Base-by-base conservation (phyloP, 2,113 vertebrate genomes). In the Tupaia tana region DNA sequence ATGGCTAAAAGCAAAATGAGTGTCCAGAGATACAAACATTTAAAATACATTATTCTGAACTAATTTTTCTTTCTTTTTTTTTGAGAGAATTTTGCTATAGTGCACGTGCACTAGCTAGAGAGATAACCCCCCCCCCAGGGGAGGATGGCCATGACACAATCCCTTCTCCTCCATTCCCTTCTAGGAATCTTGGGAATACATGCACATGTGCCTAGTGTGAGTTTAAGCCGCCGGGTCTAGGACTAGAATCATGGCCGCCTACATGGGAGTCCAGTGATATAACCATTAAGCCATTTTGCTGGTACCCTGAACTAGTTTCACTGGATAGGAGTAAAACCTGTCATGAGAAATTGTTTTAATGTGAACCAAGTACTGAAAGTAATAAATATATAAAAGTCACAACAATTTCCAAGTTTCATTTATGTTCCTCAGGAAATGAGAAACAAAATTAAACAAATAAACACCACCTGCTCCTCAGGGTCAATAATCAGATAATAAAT, bases 291-390 rank as follows among this genome's bases (percentile, higher is more conserved):
- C 43, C 6, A 43, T 43, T 43, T 43, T 43, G 43, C 43, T 43
- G 43, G 43, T 43, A 43, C 43, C 3, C 43, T 43, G 43, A 43
- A 43, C 43, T 43, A 43, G 43, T 43, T 43, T 89, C 77, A 82
- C 9, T 66, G 9, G 95, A 92, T 5, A 7, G 91, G 10, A 82
- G 34, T 66, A 94, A 95, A 84, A 86, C n/a, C 63, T 52, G 20
- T 63, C 20, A 89, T 27, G 25, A 94, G 24, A 91, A 88, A 95
- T 9, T 78, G 12, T 73, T 93, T 89, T 52, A 94, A 75, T 2
- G 7, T 54, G 54, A 84, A 19, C 69, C 25, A 89, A 73, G 2
- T 78, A 27, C 58, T 78, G 24, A 82, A 90, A 90, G 56, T 9
- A 92, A 66, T 66, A 52, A 75, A 80, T 63, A 61, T 4, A 20